A percentile compares a stretch with the other conserved stretches of the same genome.
phyloP scores from a whole-genome alignment of 2,888 invertebrate genomes.

The Eueremaeus valkanovi region DNA sequence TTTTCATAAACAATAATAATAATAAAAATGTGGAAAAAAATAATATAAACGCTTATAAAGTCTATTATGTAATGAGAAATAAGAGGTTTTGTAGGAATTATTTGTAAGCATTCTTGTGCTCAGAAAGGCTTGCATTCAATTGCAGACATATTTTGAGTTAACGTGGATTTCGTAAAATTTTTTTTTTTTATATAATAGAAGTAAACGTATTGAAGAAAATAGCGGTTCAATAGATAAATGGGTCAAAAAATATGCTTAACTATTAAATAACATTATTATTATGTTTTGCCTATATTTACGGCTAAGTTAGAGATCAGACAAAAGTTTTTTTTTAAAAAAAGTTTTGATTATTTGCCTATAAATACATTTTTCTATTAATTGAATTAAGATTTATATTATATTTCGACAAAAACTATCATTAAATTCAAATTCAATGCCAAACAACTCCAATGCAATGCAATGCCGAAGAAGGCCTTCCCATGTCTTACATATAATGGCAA shows the following conservation, averaged over 20 bases:
- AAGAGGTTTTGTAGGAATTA: neutral
- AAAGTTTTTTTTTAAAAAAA: neutral
- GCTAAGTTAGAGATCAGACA: neutral
- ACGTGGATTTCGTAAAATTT: too few species aligned
- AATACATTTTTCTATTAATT: too few species aligned
- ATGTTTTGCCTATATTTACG: neutral
- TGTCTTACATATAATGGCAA: too few species aligned
- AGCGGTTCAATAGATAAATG: constrained; percentile 2
- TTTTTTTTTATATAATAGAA: neutral
- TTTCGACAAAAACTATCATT: too few species aligned
- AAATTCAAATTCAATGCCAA: neutral
- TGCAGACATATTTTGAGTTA: neutral
- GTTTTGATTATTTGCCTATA: too few species aligned
- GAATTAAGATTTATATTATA: too few species aligned
- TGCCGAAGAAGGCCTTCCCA: too few species aligned
- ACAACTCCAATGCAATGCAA: neutral
- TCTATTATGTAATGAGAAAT: neutral
- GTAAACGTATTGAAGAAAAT: neutral
- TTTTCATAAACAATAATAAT: too few species aligned
- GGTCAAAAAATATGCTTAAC: neutral
- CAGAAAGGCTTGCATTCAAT: neutral
- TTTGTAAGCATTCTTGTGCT: neutral
- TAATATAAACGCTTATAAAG: too few species aligned
- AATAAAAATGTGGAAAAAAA: too few species aligned
- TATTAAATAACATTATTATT: neutral